Evolutionary conservation across 2,797 vertebrate genomes (phyloP), one percentile per base, ranked within the genome.

Genomic region (Mus spretus): DNA sequence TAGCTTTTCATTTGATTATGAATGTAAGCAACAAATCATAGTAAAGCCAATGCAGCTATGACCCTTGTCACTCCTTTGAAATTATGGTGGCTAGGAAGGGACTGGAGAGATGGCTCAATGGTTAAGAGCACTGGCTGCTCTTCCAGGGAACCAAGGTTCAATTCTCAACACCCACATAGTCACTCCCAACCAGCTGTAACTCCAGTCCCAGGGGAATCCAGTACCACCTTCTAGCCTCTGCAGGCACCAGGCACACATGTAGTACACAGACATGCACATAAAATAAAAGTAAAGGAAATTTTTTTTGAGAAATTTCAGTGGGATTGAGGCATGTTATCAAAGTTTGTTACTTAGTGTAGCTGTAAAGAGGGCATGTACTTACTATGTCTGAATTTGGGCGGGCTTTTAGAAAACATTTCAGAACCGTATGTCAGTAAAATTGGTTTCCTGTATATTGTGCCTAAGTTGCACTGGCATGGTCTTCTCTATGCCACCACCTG

Each of bases 1-100:
- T 95, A 91, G 37, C 37, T 28, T 93, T 82, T 87, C 26, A 53
- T 95, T 97, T 84, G 13, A 96, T 74, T 72, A 70, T 83, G 61
- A 93, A 83, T 83, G 0, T 94, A 89, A 89, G 24, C 75, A 80
- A 55, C 75, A 93, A 94, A 78, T 70, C 74, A 59, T 80, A 53
- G 34, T 82, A 57, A 87, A 95, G 80, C 72, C 92, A 61, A 26
- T 28, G 0, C 79, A 91, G 57, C 75, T 85, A 10, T 89, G 70
- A 96, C 47, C 91, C 34, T 93, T 78, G 77, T 72, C 79, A 72
- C 53, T 87, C 15, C 86, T 79, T 93, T 93, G 14, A 95, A 65
- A 93, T 81, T 74, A 50, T 2, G 91, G 84, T 50, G 2, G 24
- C 12, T 67, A 14, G 82, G 61, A 47, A n/a, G 82, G 11, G 17